A percentile compares a stretch with the other conserved stretches of the same genome.
These are phyloP conservation scores for Drosophila kepulauana DNA, from an alignment of 1,140 invertebrate genomes.

Conservation along the genomic window DNA sequence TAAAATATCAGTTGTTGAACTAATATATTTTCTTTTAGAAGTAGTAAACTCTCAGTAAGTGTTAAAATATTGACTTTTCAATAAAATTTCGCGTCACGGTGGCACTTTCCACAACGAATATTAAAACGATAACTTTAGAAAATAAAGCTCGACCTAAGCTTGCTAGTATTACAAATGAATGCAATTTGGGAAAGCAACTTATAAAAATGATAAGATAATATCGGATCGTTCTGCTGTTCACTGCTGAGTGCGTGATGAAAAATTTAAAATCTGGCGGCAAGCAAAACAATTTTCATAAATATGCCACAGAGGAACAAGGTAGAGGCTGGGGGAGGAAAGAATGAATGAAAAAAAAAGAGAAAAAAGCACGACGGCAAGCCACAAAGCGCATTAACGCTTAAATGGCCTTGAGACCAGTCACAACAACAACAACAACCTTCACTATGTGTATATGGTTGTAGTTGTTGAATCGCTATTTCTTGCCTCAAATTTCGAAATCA, in stretches of 20 bases:
- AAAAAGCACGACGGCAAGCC: constrained; percentile 39
- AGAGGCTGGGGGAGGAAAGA: constrained; percentile 4
- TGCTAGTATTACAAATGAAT: constrained; percentile 52
- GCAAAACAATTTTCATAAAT: constrained; percentile 78
- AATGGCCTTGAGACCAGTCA: constrained; percentile 46
- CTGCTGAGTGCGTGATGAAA: constrained; percentile 67
- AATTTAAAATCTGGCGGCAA: constrained; percentile 64
- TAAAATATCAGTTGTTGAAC: too few species aligned
- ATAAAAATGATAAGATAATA: constrained; percentile 51
- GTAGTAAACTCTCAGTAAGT: too few species aligned
- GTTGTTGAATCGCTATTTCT: constrained; percentile 9
- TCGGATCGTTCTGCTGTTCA: constrained; percentile 12
- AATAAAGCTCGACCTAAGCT: constrained; percentile 35
- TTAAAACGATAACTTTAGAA: constrained; percentile 40
- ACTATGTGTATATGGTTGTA: constrained; percentile 12
- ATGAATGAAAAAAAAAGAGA: constrained; percentile 22
- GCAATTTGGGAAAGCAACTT: constrained; percentile 57
- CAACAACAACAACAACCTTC: constrained; percentile 19
- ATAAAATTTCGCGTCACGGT: constrained; percentile 7
- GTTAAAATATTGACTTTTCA: too few species aligned
- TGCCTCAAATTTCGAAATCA: not conserved
- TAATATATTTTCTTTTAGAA: too few species aligned
- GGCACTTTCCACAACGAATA: constrained; percentile 29
- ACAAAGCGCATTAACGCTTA: constrained; percentile 54
- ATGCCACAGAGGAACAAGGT: constrained; percentile 49